Base-by-base conservation (phyloP, 2,113 vertebrate genomes). In the Recurvirostra avosetta region DNA sequence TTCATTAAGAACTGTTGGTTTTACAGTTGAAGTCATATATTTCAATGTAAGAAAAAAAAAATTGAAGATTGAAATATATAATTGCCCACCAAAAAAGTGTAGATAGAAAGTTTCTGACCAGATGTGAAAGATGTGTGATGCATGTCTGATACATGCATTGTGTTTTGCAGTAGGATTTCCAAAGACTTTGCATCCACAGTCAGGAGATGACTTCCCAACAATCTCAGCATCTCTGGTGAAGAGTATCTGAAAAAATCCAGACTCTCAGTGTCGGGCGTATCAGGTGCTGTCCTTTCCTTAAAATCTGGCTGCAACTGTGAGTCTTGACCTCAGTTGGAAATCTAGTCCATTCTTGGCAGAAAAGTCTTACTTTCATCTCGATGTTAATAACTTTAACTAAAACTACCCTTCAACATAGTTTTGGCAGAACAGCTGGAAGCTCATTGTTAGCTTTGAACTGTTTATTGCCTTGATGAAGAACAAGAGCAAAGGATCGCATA, bases 261-360 rank as follows among this genome's bases (percentile, higher is more conserved):
- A 23, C 13, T 20, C 4, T 19, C 12, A 22, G 9, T 1, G 0
- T 6, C n/a, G 32, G 11, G 25, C 0, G 0, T n/a, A 47, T n/a
- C 47, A 58, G 27, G 26, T 32, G 19, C 25, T 74, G n/a, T 40
- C 30, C 14, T 82, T 74, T 66, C 82, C 67, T 86, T 63, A 63
- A 68, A 89, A 75, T 16, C 47, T 88, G 47, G 4, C 56, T 86
- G 55, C 43, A 45, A 2, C 22, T 74, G 19, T 4, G 4, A 59
- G 10, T 63, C 56, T 40, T 72, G 40, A 68, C 52, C 71, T 91
- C 3, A 1, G 17, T 1, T 62, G 71, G 58, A 92, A 91, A 73
- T 67, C 19, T 50, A 53, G 43, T n/a, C 43, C 23, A 3, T 70
- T 61, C 50, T 72, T 68, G 70, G 62, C 47, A 95, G 66, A 90